Evolutionary conservation across 2,888 invertebrate species (phyloP).

Genomic region (Julus scandinavius): DNA sequence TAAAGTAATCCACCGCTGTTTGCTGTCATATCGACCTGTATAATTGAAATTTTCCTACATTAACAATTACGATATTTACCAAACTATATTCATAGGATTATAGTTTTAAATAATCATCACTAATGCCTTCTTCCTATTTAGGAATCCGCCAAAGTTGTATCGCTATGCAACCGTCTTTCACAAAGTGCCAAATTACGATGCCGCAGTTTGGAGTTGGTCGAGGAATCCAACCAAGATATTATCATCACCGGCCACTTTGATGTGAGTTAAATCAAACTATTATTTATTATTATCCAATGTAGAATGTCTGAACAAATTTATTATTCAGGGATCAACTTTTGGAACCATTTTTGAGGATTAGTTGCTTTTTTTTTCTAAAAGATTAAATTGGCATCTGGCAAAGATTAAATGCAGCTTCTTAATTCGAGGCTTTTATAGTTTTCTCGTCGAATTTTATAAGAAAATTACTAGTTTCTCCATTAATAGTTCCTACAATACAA

Average conservation of each 20-base stretch:
- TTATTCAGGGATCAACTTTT: too few relatives aligned
- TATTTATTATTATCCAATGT: neutral
- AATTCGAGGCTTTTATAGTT: too few relatives aligned
- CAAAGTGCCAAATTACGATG: constrained; percentile 62
- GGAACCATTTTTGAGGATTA: too few relatives aligned
- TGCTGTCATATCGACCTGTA: neutral
- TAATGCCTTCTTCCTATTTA: constrained; percentile 59
- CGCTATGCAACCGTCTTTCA: constrained; percentile 66
- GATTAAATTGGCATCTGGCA: too few relatives aligned
- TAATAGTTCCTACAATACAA: neutral
- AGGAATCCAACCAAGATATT: constrained; percentile 4
- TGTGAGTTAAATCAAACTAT: constrained; percentile 14
- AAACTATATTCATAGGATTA: neutral
- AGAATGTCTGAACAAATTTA: neutral
- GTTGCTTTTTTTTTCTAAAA: too few relatives aligned
- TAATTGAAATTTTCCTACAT: neutral
- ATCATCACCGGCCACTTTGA: constrained; percentile 48
- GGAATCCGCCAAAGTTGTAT: constrained; percentile 67
- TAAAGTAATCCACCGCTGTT: neutral
- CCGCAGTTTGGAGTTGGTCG: constrained; percentile 58
- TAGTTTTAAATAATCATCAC: neutral
- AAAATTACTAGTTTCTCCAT: neutral
- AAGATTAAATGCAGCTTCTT: neutral
- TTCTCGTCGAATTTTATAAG: too few relatives aligned
- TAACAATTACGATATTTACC: neutral